Evolutionary conservation across 2,888 invertebrate genomes (phyloP).

Genomic region (Drosophila peninsularis): DNA sequence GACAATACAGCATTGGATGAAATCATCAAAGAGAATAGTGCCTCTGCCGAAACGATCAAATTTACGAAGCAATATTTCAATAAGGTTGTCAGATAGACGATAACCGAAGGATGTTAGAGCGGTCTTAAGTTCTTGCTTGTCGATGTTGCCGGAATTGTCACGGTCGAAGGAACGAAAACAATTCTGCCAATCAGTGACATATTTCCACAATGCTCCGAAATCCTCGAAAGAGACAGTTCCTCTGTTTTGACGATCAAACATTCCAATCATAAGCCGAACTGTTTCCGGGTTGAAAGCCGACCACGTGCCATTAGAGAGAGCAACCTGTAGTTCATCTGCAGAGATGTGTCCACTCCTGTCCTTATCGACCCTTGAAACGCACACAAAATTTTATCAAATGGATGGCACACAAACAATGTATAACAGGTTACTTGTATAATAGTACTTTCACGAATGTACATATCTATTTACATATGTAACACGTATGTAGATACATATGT

Average conservation of each 20-base stretch:
- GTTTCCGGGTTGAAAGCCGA: constrained; percentile 99
- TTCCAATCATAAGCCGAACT: constrained; percentile 90
- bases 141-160: constrained; percentile 97
- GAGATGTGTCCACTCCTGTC: constrained; percentile 95
- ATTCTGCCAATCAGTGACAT: constrained; percentile 98
- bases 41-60: constrained; percentile 96
- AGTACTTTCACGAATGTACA: background rate
- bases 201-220: constrained; percentile 98
- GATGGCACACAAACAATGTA: background rate
- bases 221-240: constrained; percentile 98
- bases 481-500: background rate
- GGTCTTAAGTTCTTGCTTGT: constrained; percentile 93
- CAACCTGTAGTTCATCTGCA: constrained; percentile 94
- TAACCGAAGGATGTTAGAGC: constrained; percentile 96
- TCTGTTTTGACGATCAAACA: constrained; percentile 96
- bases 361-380: constrained; percentile 89
- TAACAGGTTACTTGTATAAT: background rate
- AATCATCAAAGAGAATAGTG: constrained; percentile 98
- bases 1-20: constrained; percentile 97
- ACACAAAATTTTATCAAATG: background rate
- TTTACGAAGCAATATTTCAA: constrained; percentile 93
- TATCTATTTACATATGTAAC: background rate
- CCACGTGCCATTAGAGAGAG: constrained; percentile 98
- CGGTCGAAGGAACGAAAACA: constrained; percentile 97
- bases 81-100: constrained; percentile 92